A percentile compares a stretch with the other conserved stretches of the same genome.
phyloP scores from a whole-genome alignment of 37 sponge, comb jelly and placozoan species.

The Ianthella basta region DNA sequence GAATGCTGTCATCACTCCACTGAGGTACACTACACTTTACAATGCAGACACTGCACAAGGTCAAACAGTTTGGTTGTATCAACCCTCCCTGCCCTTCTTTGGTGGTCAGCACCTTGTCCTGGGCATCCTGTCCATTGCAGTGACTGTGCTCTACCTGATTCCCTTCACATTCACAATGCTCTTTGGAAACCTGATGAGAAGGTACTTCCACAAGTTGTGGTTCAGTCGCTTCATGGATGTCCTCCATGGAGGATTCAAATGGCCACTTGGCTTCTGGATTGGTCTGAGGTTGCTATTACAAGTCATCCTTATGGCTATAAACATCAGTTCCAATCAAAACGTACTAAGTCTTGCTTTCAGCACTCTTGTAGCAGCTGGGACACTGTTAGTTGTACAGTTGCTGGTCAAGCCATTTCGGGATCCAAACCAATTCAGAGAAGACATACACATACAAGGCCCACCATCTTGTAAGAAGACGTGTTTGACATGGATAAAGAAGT shows the following conservation, averaged over 20 bases:
- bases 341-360: too few relatives aligned
- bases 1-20: slow-evolving; percentile 8
- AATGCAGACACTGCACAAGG: neutral
- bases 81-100: slow-evolving; percentile 23
- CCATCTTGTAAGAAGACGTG: too few relatives aligned
- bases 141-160: neutral
- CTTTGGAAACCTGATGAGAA: slow-evolving; percentile 5
- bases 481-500: too few relatives aligned
- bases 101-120: slow-evolving; percentile 10
- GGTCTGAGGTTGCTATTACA: too few relatives aligned
- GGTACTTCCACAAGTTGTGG: neutral
- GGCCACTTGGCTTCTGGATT: too few relatives aligned
- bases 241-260: neutral
- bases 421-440: too few relatives aligned
- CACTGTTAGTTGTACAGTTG: too few relatives aligned
- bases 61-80: slow-evolving; percentile 14
- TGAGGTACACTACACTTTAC: slow-evolving; percentile 32
- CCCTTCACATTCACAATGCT: slow-evolving; percentile 17
- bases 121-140: neutral
- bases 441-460: too few relatives aligned
- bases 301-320: neutral
- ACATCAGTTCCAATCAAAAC: neutral
- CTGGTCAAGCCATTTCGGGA: too few relatives aligned
- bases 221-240: slow-evolving; percentile 11
- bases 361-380: too few relatives aligned